Percentiles rank a stretch among this genome's conserved stretches.
phyloP scores from a whole-genome alignment of 2,113 vertebrate species.

The Eublepharis macularius region DNA sequence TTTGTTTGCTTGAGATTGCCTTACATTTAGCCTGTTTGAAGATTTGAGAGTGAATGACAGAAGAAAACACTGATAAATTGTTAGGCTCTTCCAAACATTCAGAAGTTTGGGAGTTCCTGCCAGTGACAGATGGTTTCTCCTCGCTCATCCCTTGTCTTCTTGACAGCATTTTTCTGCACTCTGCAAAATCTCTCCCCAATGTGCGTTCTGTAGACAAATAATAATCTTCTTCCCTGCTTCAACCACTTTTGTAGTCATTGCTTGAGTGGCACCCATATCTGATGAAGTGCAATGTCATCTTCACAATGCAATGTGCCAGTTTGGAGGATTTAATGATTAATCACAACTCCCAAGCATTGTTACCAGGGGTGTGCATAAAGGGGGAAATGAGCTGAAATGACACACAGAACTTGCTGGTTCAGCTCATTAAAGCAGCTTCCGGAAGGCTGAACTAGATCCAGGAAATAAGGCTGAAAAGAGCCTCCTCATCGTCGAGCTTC shows the following conservation, averaged over 20 bases:
- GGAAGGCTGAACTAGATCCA: no score
- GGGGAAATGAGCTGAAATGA: no score
- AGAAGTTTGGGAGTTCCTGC: constrained; percentile 66
- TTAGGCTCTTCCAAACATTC: constrained; percentile 59
- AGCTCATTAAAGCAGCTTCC: no score
- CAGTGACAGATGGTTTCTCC: constrained; percentile 73
- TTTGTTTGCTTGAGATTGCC: constrained; percentile 46
- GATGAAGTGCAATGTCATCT: constrained; percentile 46
- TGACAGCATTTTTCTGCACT: constrained; percentile 58
- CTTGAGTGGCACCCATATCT: constrained; percentile 1
- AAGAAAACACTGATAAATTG: constrained; percentile 61
- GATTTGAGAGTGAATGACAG: constrained; percentile 50
- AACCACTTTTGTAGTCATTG: constrained; percentile 13
- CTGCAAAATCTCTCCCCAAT: constrained; percentile 45
- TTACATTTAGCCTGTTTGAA: constrained; percentile 63
- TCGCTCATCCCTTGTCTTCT: constrained; percentile 65
- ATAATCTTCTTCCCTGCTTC: constrained; percentile 42
- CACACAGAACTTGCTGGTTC: no score
- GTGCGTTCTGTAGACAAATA: constrained; percentile 42
- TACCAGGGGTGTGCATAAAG: no score
- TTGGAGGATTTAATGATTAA: constrained; percentile 44
- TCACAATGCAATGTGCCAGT: constrained; percentile 23
- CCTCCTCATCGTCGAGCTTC: no score
- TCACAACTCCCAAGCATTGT: not conserved
- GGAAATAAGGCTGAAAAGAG: no score